Percentiles rank a stretch among this genome's conserved stretches.
These are phyloP conservation scores for Marronus borbonicus DNA, from an alignment of 2,888 invertebrate genomes.

Conservation along the genomic window DNA sequence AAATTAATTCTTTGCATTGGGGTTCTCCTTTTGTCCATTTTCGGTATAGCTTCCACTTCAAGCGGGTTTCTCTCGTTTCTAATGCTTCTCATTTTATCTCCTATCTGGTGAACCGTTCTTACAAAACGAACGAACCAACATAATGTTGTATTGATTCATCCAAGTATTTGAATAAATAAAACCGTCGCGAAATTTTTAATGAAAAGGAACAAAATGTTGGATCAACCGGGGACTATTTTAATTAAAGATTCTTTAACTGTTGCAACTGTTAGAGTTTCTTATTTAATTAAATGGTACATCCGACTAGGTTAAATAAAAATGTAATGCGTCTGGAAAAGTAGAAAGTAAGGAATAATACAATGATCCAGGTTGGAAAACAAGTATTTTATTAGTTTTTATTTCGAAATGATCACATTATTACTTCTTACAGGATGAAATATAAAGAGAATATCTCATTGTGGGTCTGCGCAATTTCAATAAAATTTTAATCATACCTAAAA, in stretches of 20 bases:
- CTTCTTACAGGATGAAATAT: too few species aligned
- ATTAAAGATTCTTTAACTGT: constrained; percentile 20
- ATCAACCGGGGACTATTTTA: constrained; percentile 14
- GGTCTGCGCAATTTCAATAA: too few species aligned
- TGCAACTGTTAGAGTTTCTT: neutral
- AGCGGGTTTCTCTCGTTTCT: neutral
- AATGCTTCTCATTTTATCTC: too few species aligned
- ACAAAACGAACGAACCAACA: constrained; percentile 7
- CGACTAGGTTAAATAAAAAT: neutral
- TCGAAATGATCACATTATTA: too few species aligned
- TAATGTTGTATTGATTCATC: constrained; percentile 38
- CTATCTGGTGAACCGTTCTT: neutral
- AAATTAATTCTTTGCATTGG: constrained; percentile 41
- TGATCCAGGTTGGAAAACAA: too few species aligned
- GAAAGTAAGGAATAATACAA: too few species aligned
- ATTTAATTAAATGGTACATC: constrained; percentile 9
- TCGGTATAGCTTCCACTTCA: neutral
- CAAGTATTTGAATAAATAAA: constrained; percentile 40
- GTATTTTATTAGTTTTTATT: too few species aligned
- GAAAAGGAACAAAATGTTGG: constrained; percentile 19
- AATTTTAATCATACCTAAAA: too few species aligned
- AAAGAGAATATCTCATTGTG: too few species aligned
- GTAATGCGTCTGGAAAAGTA: neutral
- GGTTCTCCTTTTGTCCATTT: neutral
- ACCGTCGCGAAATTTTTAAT: constrained; percentile 35